Evolutionary conservation across 2,113 vertebrate species (phyloP).

Genomic region (Chlorodrepanis virens): DNA sequence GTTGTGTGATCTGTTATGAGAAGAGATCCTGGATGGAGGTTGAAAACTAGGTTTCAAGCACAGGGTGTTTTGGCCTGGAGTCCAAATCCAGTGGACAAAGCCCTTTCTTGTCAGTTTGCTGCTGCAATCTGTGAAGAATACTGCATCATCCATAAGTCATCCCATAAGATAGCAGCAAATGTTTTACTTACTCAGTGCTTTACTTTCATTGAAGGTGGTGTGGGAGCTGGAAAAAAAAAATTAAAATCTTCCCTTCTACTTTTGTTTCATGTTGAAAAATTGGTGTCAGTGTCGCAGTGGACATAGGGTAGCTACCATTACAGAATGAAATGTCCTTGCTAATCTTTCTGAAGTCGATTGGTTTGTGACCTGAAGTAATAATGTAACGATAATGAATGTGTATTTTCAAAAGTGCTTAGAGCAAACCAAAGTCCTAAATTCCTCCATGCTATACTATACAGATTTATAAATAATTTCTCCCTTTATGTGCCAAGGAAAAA

Average conservation of each 20-base stretch:
- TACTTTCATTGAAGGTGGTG: neutral
- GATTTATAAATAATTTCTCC: neutral
- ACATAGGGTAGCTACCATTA: neutral
- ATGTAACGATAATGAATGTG: neutral
- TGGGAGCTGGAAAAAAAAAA: neutral
- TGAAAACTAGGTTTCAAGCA: neutral
- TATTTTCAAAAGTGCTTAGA: neutral
- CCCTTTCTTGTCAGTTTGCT: neutral
- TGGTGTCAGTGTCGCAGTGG: neutral
- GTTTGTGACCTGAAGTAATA: neutral
- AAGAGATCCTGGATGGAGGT: neutral
- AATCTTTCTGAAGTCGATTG: neutral
- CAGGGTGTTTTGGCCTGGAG: neutral
- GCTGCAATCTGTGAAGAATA: neutral
- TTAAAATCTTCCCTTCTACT: neutral
- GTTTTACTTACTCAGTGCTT: neutral
- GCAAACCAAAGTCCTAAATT: neutral
- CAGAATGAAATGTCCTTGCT: neutral
- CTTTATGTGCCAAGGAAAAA: neutral
- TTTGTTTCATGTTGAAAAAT: neutral
- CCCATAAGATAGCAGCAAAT: neutral
- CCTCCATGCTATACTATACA: neutral
- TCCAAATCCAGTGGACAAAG: neutral
- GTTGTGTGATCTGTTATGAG: neutral
- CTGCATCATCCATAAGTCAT: too few relatives aligned